Conservation (phyloP, 2,113 vertebrate genomes). For the Trichomycterus rosablanca region DNA sequence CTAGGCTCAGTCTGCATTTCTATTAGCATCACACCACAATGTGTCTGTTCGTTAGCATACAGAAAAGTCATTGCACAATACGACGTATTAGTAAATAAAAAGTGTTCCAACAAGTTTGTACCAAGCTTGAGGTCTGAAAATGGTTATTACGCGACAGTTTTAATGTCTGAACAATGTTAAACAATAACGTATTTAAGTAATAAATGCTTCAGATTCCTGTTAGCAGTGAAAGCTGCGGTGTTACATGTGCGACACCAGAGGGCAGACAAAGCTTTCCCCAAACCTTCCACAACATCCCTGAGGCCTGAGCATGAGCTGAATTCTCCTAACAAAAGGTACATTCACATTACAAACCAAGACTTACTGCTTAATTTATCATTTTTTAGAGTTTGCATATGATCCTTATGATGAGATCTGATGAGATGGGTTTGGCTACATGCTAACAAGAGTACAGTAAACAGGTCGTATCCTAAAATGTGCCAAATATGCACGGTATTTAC, state of each 20-base stretch:
- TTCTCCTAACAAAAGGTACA: background rate
- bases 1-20: constrained; percentile 43
- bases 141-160: no score
- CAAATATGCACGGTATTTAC: no score
- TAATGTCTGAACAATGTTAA: no score
- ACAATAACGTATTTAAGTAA: no score
- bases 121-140: constrained; percentile 30
- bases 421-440: no score
- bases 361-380: no score
- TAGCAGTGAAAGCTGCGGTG: constrained; percentile 11
- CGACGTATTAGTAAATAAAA: constrained; percentile 15
- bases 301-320: no score
- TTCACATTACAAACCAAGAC: constrained; percentile 15
- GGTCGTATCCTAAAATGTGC: no score
- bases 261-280: constrained; percentile 24
- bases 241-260: constrained; percentile 33
- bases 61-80: constrained; percentile 24
- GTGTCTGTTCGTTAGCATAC: constrained; percentile 25
- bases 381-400: no score
- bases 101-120: constrained; percentile 16
- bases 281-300: constrained; percentile 36
- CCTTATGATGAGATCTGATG: no score
- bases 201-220: no score
- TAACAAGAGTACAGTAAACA: no score
- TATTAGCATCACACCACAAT: constrained; percentile 1